Percentiles rank a stretch among this genome's conserved stretches.
Conservation (phyloP, 2,888 invertebrate genomes). For the Mythimna albipuncta region DNA sequence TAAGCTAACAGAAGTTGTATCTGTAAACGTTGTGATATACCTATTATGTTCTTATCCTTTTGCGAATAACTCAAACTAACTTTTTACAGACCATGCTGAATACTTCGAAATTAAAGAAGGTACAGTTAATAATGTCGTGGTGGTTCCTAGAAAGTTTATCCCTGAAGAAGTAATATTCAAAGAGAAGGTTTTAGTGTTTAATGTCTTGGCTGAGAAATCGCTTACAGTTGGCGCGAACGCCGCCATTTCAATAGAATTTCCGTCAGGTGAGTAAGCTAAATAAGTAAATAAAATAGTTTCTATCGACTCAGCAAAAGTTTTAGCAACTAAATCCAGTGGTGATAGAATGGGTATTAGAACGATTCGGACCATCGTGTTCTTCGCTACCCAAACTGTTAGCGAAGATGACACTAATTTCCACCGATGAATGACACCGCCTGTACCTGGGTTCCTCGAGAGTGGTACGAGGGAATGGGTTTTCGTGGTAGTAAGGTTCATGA, state of each 20-base stretch:
- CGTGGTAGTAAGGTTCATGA: too few species aligned
- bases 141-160: slow-evolving; percentile 68
- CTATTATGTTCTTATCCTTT: background rate
- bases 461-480: too few species aligned
- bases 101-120: slow-evolving; percentile 71
- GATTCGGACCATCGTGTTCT: too few species aligned
- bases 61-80: background rate
- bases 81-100: slow-evolving; percentile 74
- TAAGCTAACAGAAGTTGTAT: slow-evolving; percentile 56
- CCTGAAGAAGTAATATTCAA: slow-evolving; percentile 79
- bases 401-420: too few species aligned
- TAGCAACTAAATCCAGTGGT: background rate
- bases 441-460: too few species aligned
- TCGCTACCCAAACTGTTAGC: too few species aligned
- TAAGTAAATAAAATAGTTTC: background rate
- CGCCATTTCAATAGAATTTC: slow-evolving; percentile 73
- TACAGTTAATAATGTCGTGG: slow-evolving; percentile 62
- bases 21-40: background rate
- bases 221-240: slow-evolving; percentile 76
- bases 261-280: slow-evolving; percentile 72
- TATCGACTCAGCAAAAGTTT: background rate
- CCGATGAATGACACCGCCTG: too few species aligned
- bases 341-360: background rate
- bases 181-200: slow-evolving; percentile 79
- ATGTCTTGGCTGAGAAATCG: slow-evolving; percentile 75